Conservation (phyloP, 2,113 vertebrate genomes). For the Oryzias woworae region DNA sequence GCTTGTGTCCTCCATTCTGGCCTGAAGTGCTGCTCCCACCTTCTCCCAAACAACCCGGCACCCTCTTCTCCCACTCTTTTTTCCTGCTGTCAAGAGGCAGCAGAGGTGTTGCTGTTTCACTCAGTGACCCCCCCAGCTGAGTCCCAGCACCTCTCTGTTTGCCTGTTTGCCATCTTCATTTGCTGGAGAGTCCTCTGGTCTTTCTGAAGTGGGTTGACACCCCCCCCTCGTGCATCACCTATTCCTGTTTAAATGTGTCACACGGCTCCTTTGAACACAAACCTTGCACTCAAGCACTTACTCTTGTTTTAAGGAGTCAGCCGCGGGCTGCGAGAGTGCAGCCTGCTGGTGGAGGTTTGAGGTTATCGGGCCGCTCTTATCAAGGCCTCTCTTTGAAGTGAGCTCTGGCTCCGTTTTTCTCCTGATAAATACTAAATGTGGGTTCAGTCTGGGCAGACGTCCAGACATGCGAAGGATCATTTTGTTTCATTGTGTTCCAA, state of each 20-base stretch:
- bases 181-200: conserved; percentile 39
- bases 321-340: conserved; percentile 32
- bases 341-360: conserved; percentile 25
- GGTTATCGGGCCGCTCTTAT: conserved; percentile 63
- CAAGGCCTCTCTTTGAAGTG: conserved; percentile 63
- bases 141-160: conserved; percentile 38
- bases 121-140: conserved; percentile 50
- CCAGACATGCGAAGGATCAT: conserved; percentile 49
- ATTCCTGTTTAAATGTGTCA: not conserved
- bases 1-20: conserved; percentile 76
- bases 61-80: conserved; percentile 57
- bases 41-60: conserved; percentile 57
- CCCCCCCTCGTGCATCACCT: not conserved
- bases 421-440: conserved; percentile 64
- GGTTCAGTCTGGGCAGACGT: conserved; percentile 51
- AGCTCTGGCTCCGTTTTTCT: conserved; percentile 50
- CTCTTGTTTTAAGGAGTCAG: conserved; percentile 41
- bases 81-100: conserved; percentile 73
- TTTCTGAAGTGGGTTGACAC: not conserved
- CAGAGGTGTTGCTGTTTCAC: conserved; percentile 70
- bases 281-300: conserved; percentile 13
- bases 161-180: conserved; percentile 64
- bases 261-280: not conserved
- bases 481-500: conserved; percentile 37
- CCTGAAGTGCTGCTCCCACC: conserved; percentile 78